phyloP scores from a whole-genome alignment of 2,888 invertebrate genomes.

The Polydrusus cervinus region DNA sequence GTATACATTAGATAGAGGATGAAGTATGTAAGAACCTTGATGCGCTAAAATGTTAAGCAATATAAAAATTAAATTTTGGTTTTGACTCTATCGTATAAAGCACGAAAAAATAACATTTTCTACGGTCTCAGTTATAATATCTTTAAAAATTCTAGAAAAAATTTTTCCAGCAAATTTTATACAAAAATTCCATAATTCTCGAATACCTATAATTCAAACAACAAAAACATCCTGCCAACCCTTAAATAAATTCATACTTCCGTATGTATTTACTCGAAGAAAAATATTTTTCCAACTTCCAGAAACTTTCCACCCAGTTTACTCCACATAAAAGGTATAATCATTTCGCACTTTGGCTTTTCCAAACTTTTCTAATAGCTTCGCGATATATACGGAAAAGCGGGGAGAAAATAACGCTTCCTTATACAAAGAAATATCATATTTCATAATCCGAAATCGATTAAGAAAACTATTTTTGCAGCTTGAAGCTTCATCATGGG shows the following conservation, averaged over 20 bases:
- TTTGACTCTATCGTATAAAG: too few species aligned
- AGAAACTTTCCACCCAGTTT: constrained; percentile 44
- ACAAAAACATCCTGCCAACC: constrained; percentile 31
- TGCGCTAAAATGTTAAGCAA: too few species aligned
- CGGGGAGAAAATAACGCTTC: constrained; percentile 31
- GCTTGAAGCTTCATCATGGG: neutral
- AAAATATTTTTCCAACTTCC: constrained; percentile 42
- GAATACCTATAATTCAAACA: too few species aligned
- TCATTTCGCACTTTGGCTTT: constrained; percentile 45
- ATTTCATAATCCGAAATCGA: constrained; percentile 29
- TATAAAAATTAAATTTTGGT: too few species aligned
- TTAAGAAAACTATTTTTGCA: constrained; percentile 25
- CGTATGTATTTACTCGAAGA: constrained; percentile 36
- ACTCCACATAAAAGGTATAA: constrained; percentile 46
- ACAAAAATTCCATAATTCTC: too few species aligned
- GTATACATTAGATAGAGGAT: neutral
- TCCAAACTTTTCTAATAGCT: constrained; percentile 42
- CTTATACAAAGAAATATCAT: constrained; percentile 25
- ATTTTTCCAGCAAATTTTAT: too few species aligned
- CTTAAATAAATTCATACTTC: constrained; percentile 40
- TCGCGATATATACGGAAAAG: constrained; percentile 31
- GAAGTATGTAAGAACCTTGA: too few species aligned
- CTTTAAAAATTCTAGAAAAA: neutral
- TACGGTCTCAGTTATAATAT: too few species aligned
- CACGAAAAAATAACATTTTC: too few species aligned